Percentiles rank a stretch among this genome's conserved stretches.
Evolutionary conservation across 2,888 invertebrate species (phyloP).

Genomic region (Scelioninae gen. 2): DNA sequence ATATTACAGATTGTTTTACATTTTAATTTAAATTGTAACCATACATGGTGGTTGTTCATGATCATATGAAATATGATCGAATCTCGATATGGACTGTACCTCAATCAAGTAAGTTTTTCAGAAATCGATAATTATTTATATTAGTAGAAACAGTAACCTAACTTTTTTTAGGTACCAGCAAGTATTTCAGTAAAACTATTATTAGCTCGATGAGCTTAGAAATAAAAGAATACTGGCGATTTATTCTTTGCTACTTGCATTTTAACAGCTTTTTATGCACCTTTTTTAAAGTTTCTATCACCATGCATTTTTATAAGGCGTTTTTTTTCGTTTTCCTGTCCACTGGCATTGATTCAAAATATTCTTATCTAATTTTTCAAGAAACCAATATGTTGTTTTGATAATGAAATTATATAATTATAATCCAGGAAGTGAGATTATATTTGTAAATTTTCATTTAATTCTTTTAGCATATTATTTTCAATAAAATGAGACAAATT

Average conservation of each 20-base stretch:
- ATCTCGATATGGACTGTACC: conserved; percentile 30
- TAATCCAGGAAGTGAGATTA: conserved; percentile 80
- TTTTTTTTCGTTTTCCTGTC: conserved; percentile 67
- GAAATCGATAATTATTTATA: no score
- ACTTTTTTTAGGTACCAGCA: conserved; percentile 77
- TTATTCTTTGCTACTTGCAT: conserved; percentile 78
- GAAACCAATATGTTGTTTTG: conserved; percentile 75
- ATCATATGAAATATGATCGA: conserved; percentile 11
- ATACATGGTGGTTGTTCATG: neutral
- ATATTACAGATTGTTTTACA: no score
- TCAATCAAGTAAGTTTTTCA: neutral
- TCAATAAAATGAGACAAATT: conserved; percentile 70
- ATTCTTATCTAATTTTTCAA: conserved; percentile 77
- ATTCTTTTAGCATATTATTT: conserved; percentile 75
- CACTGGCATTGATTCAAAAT: conserved; percentile 77
- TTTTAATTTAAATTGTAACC: neutral
- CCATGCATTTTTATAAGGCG: conserved; percentile 78
- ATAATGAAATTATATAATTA: conserved; percentile 77
- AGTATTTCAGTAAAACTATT: conserved; percentile 78
- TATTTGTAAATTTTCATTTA: conserved; percentile 80
- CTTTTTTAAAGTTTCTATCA: conserved; percentile 80
- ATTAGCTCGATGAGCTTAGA: conserved; percentile 79
- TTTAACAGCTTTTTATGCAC: conserved; percentile 78
- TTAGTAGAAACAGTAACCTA: no score
- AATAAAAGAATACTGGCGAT: conserved; percentile 81